A percentile compares a stretch with the other conserved stretches of the same genome.
These are phyloP conservation scores for Psylliodes chrysocephalus DNA, from an alignment of 2,888 invertebrate species.

Conservation along the genomic window DNA sequence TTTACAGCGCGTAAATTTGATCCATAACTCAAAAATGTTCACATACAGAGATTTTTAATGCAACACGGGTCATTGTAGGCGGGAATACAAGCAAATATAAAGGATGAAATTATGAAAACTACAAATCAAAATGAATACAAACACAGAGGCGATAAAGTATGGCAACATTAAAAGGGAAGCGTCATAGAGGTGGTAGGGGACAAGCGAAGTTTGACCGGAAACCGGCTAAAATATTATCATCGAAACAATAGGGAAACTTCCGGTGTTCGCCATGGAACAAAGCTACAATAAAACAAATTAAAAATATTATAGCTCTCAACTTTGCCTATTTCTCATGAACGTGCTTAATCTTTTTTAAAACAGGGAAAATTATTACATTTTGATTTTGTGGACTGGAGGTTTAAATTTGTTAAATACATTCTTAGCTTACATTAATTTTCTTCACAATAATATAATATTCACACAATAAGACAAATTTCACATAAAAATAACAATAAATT, in stretches of 20 bases:
- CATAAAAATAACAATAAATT: no score
- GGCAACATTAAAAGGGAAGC: conserved; percentile 58
- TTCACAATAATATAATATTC: no score
- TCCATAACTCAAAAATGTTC: conserved; percentile 35
- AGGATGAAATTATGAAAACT: conserved; percentile 56
- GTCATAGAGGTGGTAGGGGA: conserved; percentile 57
- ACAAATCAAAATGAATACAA: conserved; percentile 56
- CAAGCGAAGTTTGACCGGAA: conserved; percentile 57
- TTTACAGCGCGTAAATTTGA: conserved; percentile 33
- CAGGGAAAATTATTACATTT: background rate
- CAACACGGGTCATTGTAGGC: conserved; percentile 36
- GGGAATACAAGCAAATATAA: conserved; percentile 39
- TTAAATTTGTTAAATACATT: no score
- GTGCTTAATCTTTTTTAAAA: conserved; percentile 5
- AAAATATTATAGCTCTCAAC: conserved; percentile 54
- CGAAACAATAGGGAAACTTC: conserved; percentile 62
- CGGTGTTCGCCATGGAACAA: conserved; percentile 57
- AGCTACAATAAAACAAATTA: conserved; percentile 62
- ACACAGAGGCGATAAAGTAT: conserved; percentile 56
- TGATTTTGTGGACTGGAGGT: no score
- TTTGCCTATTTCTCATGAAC: conserved; percentile 28
- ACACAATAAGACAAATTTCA: no score
- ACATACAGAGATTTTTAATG: conserved; percentile 33
- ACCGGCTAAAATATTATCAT: conserved; percentile 62
- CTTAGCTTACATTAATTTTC: no score